phyloP scores from a whole-genome alignment of 2,113 vertebrate species.

The Cyanoramphus novaezelandiae region DNA sequence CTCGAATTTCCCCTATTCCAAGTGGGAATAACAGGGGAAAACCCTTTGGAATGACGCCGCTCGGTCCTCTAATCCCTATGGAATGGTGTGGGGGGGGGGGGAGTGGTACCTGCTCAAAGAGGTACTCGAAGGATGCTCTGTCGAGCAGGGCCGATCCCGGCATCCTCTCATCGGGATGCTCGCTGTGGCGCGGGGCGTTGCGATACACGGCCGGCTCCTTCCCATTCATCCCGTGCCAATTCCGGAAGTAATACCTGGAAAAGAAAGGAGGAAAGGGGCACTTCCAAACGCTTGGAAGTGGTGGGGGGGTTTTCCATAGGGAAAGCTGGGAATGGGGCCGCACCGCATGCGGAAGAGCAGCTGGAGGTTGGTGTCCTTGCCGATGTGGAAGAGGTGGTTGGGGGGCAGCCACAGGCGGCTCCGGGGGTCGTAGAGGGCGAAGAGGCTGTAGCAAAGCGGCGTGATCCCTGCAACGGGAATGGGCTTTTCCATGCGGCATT shows the following conservation, averaged over 20 bases:
- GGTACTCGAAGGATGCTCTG: slow-evolving; percentile 84
- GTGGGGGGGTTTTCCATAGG: no score
- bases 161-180: background rate
- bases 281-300: background rate
- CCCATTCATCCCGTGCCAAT: slow-evolving; percentile 86
- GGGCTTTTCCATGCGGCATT: rapidly evolving
- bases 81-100: no score
- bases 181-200: slow-evolving; percentile 37
- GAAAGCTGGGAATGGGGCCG: background rate
- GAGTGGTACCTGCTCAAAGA: slow-evolving; percentile 85
- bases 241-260: slow-evolving; percentile 89
- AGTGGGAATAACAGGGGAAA: rapidly evolving
- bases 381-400: slow-evolving; percentile 79
- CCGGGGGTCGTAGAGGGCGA: slow-evolving; percentile 82
- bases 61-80: no score
- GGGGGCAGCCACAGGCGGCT: slow-evolving; percentile 86
- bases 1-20: slow-evolving; percentile 83
- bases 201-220: slow-evolving; percentile 80
- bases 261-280: background rate
- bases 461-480: slow-evolving; percentile 79
- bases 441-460: slow-evolving; percentile 86
- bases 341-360: slow-evolving; percentile 91
- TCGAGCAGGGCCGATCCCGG: slow-evolving; percentile 79
- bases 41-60: background rate
- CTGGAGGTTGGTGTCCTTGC: slow-evolving; percentile 53